Percentiles rank a stretch among this genome's conserved stretches.
Conservation (phyloP, 1,140 invertebrate genomes). For the Maconellicoccus hirsutus region DNA sequence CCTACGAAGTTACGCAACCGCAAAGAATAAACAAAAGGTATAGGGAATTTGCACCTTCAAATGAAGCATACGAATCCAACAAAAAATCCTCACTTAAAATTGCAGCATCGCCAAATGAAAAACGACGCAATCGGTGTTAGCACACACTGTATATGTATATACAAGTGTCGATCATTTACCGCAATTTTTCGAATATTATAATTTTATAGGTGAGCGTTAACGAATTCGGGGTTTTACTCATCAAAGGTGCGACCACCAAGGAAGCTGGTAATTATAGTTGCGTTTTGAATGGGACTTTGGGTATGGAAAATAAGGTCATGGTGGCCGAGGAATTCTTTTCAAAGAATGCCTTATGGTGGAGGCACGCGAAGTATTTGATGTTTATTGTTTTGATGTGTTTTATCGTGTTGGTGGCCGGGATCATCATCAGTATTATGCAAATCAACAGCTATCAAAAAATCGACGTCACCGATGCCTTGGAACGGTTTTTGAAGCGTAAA, state of each 20-base stretch:
- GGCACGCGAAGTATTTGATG: neutral
- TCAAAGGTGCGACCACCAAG: neutral
- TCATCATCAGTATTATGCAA: neutral
- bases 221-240: neutral
- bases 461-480: neutral
- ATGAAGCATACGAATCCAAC: too few relatives aligned
- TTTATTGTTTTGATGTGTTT: neutral
- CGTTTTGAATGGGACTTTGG: neutral
- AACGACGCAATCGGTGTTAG: too few relatives aligned
- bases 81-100: too few relatives aligned
- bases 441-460: neutral
- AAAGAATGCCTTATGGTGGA: neutral
- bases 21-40: too few relatives aligned
- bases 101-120: too few relatives aligned
- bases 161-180: too few relatives aligned
- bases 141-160: too few relatives aligned
- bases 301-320: neutral
- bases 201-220: slow-evolving; percentile 10
- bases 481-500: neutral
- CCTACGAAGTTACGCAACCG: too few relatives aligned
- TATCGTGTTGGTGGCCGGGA: neutral
- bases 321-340: neutral
- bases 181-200: neutral
- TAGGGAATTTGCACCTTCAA: too few relatives aligned
- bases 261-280: neutral